Percentiles rank a stretch among this genome's conserved stretches.
phyloP scores from a whole-genome alignment of 2,113 vertebrate species.

The Indicator maculatus region DNA sequence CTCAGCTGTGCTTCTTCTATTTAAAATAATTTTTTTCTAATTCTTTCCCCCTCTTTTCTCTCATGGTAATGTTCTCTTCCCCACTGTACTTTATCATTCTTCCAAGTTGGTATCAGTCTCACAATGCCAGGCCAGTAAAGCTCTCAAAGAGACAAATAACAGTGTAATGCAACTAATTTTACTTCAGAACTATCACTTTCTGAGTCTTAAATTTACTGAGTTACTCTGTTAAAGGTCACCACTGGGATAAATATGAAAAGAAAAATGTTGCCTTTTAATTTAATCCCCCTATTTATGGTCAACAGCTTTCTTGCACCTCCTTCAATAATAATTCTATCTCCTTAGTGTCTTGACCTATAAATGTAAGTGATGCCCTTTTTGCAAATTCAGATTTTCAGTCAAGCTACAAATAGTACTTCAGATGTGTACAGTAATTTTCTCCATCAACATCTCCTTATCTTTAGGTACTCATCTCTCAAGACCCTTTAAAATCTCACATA shows the following conservation, averaged over 20 bases:
- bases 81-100: neutral
- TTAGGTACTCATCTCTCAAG: neutral
- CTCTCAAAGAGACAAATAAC: neutral
- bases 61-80: neutral
- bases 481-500: neutral
- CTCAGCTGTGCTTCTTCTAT: neutral
- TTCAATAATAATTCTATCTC: neutral
- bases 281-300: neutral
- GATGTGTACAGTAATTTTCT: neutral
- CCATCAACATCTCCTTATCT: neutral
- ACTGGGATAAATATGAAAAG: neutral
- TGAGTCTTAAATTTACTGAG: neutral
- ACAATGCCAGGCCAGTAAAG: neutral
- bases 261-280: slow-evolving; percentile 12
- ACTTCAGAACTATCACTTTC: neutral
- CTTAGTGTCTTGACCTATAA: neutral
- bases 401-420: neutral
- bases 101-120: neutral
- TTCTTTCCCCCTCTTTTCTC: neutral
- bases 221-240: neutral
- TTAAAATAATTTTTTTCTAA: neutral
- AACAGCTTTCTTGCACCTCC: neutral
- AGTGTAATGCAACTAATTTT: neutral
- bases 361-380: neutral
- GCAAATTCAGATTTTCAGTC: neutral